Evolutionary conservation across 2,113 vertebrate genomes (phyloP).

Genomic region (Oreocharis arfaki): DNA sequence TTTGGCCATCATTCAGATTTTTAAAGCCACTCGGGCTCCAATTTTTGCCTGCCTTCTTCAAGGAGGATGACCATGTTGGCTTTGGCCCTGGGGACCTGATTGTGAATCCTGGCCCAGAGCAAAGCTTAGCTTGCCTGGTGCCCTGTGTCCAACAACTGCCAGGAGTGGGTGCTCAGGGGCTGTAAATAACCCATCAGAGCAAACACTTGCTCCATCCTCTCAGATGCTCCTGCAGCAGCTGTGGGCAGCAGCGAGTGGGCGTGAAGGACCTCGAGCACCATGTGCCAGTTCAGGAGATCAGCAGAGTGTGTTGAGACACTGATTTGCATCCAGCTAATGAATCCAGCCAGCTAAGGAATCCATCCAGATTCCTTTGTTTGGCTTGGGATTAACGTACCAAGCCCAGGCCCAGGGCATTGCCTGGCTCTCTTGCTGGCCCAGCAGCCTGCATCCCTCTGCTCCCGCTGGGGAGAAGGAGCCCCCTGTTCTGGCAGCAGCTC

Average conservation of each 20-base stretch:
- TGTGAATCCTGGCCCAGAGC: not conserved
- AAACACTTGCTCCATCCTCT: not conserved
- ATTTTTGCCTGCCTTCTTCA: not conserved
- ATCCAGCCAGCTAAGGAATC: not conserved
- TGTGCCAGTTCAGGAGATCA: not conserved
- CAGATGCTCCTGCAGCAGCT: not conserved
- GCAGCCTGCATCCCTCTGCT: not conserved
- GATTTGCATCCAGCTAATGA: not conserved
- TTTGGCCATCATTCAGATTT: slow-evolving; percentile 39
- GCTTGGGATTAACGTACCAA: not conserved
- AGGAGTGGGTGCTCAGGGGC: not conserved
- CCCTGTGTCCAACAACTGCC: not conserved
- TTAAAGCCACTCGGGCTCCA: not conserved
- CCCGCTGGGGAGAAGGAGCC: not conserved
- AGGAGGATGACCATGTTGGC: not conserved
- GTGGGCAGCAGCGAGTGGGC: not conserved
- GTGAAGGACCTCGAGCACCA: not conserved
- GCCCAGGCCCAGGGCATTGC: not conserved
- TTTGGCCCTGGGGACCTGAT: not conserved
- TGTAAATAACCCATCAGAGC: not conserved
- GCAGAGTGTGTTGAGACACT: not conserved
- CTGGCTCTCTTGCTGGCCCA: not conserved
- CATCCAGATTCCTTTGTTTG: not conserved
- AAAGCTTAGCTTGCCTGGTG: not conserved
- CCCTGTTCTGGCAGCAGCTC: not conserved